A percentile compares a stretch with the other conserved stretches of the same genome.
Evolutionary conservation across 2,113 vertebrate species (phyloP).

Genomic region (Stomatorhinus ivindoensis): DNA sequence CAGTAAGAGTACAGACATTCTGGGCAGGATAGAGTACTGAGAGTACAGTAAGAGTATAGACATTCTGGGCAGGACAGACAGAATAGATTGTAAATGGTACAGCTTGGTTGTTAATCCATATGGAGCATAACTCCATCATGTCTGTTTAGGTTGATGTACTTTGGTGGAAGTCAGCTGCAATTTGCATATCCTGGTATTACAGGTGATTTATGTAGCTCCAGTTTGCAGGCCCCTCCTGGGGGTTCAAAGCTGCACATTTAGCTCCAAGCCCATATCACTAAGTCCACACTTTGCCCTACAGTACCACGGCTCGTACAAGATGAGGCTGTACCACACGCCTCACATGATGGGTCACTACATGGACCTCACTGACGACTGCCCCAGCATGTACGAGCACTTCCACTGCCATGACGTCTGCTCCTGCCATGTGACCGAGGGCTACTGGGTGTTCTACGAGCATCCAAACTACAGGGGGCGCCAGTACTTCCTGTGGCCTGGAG

Average conservation of each 20-base stretch:
- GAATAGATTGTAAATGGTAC: not conserved
- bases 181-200: not conserved
- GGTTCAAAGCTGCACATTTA: not conserved
- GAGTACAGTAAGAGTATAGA: not conserved
- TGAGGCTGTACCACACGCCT: conserved; percentile 60
- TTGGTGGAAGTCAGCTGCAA: not conserved
- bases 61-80: not conserved
- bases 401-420: conserved; percentile 55
- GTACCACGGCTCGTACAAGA: conserved; percentile 57
- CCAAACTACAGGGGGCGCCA: conserved; percentile 61
- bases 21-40: not conserved
- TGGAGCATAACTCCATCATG: not conserved
- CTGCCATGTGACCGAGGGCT: conserved; percentile 55
- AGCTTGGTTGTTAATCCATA: not conserved
- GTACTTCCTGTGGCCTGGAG: conserved; percentile 59
- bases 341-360: conserved; percentile 52
- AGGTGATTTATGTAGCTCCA: not conserved
- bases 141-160: not conserved
- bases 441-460: conserved; percentile 64
- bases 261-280: not conserved
- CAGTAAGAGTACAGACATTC: not conserved
- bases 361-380: conserved; percentile 61
- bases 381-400: conserved; percentile 55
- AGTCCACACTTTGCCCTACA: conserved; percentile 22
- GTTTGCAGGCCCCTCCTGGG: not conserved